Evolutionary conservation across 2,113 vertebrate genomes (phyloP).

Genomic region (Tapirus terrestris): DNA sequence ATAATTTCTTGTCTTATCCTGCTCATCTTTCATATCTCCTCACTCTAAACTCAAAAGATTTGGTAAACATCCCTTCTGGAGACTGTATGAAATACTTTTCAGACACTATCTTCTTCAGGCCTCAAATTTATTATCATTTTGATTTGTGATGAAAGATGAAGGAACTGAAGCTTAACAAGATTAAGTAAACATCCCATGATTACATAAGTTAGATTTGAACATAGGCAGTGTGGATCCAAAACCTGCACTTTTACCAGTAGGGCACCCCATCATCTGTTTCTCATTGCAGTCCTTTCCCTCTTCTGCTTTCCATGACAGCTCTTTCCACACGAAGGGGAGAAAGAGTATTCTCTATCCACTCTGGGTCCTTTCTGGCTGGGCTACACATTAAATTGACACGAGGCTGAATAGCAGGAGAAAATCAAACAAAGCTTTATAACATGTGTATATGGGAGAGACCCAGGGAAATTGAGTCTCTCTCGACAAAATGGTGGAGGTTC

Average conservation of each 20-base stretch:
- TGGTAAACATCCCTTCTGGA: not conserved
- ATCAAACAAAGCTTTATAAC: no score
- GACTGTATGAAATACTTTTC: not conserved
- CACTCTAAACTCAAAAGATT: not conserved
- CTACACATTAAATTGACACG: no score
- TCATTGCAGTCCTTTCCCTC: not conserved
- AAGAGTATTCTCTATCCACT: no score
- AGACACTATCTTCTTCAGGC: not conserved
- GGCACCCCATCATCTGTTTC: not conserved
- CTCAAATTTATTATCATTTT: not conserved
- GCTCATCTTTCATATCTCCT: not conserved
- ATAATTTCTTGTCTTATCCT: not conserved
- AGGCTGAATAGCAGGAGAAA: no score
- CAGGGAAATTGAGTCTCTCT: no score
- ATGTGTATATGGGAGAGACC: no score
- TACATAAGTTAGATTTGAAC: not conserved
- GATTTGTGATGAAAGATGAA: not conserved
- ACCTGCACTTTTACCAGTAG: not conserved
- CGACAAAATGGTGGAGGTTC: no score
- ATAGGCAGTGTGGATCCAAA: not conserved
- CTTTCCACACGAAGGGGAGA: not conserved
- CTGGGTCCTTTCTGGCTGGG: no score
- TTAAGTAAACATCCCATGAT: not conserved
- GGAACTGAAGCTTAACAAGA: not conserved
- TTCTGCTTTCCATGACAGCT: not conserved